phyloP scores from a whole-genome alignment of 1,140 invertebrate species.

The Tachypleus tridentatus region DNA sequence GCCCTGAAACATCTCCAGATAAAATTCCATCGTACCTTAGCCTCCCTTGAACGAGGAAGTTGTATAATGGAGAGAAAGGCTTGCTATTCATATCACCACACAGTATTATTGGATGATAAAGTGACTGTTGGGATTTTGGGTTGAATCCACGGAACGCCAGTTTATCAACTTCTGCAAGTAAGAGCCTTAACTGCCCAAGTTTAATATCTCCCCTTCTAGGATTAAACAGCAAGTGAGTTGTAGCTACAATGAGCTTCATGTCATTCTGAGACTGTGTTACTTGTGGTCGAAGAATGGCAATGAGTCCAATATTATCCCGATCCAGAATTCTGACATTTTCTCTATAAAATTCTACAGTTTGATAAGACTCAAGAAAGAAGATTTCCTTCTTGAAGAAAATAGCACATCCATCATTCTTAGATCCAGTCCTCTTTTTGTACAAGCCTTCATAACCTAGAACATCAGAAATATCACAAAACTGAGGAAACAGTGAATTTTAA shows the following conservation, averaged over 20 bases:
- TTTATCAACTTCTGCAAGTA: constrained; percentile 69
- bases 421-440: constrained; percentile 59
- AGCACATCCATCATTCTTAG: constrained; percentile 64
- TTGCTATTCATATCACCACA: constrained; percentile 82
- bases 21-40: constrained; percentile 42
- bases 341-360: constrained; percentile 45
- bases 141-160: constrained; percentile 43
- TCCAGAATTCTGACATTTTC: constrained; percentile 47
- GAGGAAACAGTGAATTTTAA: constrained; percentile 13
- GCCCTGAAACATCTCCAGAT: constrained; percentile 30
- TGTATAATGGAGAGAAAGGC: constrained; percentile 54
- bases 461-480: too few relatives aligned
- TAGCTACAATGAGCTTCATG: constrained; percentile 60
- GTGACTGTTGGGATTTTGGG: constrained; percentile 26
- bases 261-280: constrained; percentile 32
- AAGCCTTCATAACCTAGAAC: constrained; percentile 44
- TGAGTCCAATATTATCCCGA: constrained; percentile 73
- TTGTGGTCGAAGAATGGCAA: constrained; percentile 50
- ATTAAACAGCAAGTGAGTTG: constrained; percentile 91
- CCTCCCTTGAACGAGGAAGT: constrained; percentile 53
- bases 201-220: constrained; percentile 73
- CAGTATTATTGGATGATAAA: constrained; percentile 62
- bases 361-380: constrained; percentile 48
- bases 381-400: constrained; percentile 55
- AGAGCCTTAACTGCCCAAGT: constrained; percentile 60